A percentile compares a stretch with the other conserved stretches of the same genome.
These are phyloP conservation scores for Lamprotornis superbus DNA, from an alignment of 2,113 vertebrate genomes.

Conservation along the genomic window DNA sequence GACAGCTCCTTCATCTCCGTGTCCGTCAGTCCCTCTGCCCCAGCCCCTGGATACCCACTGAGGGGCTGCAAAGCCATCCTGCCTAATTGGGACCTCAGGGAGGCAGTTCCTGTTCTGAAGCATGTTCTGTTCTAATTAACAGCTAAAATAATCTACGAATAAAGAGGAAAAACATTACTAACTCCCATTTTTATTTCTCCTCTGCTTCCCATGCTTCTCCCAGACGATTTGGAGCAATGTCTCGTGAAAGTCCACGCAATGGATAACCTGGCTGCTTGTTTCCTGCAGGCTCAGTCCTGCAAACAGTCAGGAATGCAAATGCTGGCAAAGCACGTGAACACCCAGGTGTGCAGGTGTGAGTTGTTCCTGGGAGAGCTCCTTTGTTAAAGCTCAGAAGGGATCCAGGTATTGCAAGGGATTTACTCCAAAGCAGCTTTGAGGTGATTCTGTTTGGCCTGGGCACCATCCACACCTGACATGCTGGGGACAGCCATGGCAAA, in stretches of 20 bases:
- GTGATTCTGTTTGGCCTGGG: neutral
- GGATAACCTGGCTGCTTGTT: neutral
- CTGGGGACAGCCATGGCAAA: neutral
- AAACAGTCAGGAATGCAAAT: neutral
- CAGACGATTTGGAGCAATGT: neutral
- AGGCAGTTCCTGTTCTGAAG: neutral
- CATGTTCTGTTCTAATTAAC: neutral
- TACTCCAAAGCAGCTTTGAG: neutral
- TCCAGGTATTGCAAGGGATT: neutral
- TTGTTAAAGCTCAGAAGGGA: neutral
- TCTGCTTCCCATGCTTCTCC: neutral
- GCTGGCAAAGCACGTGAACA: neutral
- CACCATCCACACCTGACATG: fast-evolving
- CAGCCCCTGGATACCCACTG: neutral
- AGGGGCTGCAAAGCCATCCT: neutral
- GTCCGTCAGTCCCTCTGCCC: neutral
- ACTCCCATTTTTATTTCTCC: neutral
- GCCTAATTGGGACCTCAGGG: neutral
- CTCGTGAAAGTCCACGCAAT: fast-evolving
- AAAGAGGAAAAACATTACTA: neutral
- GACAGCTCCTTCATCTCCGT: neutral
- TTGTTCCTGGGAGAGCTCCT: neutral
- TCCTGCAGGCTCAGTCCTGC: neutral
- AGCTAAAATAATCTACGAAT: neutral
- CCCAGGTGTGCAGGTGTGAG: neutral